phyloP scores from a whole-genome alignment of 2,888 invertebrate species.

The Sussaba pulchella region DNA sequence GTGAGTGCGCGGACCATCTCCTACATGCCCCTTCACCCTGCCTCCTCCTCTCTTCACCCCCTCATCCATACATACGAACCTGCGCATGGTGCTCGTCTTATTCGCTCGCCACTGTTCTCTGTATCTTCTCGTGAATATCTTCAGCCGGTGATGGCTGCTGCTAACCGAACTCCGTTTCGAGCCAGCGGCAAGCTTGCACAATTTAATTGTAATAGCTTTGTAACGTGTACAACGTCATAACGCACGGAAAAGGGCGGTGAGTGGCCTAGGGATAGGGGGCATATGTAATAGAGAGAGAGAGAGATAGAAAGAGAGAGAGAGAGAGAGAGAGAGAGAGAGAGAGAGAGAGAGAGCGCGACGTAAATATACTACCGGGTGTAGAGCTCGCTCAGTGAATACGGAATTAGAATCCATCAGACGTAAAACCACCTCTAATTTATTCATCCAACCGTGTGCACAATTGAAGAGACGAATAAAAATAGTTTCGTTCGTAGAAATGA shows the following conservation, averaged over 20 bases:
- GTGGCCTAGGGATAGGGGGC: too few relatives aligned
- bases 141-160: constrained; percentile 34
- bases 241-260: too few relatives aligned
- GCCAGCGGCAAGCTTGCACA: constrained; percentile 39
- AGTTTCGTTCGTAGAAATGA: constrained; percentile 7
- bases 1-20: constrained; percentile 64
- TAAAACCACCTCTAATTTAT: constrained; percentile 34
- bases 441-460: constrained; percentile 9
- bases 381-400: constrained; percentile 7
- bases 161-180: constrained; percentile 37
- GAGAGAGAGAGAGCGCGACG: constrained; percentile 14
- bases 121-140: constrained; percentile 56
- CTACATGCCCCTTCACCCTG: constrained; percentile 59
- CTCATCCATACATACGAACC: constrained; percentile 19
- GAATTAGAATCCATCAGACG: constrained; percentile 33
- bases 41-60: constrained; percentile 47
- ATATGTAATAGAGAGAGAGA: too few relatives aligned
- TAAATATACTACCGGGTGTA: constrained; percentile 33
- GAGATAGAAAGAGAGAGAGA: too few relatives aligned
- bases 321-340: too few relatives aligned
- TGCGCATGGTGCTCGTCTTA: constrained; percentile 22
- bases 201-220: constrained; percentile 63
- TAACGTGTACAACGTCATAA: constrained; percentile 49
- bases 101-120: constrained; percentile 50
- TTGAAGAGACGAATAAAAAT: constrained; percentile 44